Evolutionary conservation across 2,113 vertebrate genomes (phyloP).

Genomic region (Corydoras maculifer): DNA sequence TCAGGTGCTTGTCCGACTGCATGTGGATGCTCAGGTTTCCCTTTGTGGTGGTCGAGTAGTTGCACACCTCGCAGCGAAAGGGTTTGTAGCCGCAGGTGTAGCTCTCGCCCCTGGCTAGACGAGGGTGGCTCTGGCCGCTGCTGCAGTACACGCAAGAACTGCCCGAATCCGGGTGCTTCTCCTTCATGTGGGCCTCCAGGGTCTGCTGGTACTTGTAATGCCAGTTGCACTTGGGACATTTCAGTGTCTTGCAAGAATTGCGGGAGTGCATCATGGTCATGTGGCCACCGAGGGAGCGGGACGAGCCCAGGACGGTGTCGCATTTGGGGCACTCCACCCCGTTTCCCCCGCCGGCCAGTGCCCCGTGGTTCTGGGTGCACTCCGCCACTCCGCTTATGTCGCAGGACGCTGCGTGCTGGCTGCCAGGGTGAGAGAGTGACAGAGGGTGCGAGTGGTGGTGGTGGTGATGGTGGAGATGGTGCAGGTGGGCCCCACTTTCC

Average conservation of each 20-base stretch:
- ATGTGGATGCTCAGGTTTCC: constrained; percentile 99
- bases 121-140: constrained; percentile 92
- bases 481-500: constrained; percentile 73
- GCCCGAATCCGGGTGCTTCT: constrained; percentile 96
- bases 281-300: constrained; percentile 93
- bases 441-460: constrained; percentile 68
- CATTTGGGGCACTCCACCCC: constrained; percentile 98
- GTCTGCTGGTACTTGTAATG: constrained; percentile 99
- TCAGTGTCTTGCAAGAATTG: constrained; percentile 98
- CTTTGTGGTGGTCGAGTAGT: constrained; percentile 99
- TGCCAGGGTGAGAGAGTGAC: constrained; percentile 55
- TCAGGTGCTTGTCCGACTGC: constrained; percentile 99
- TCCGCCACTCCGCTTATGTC: constrained; percentile 81
- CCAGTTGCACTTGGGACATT: constrained; percentile 99
- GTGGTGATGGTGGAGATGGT: constrained; percentile 62
- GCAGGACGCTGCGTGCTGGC: constrained; percentile 78
- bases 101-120: constrained; percentile 94
- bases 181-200: constrained; percentile 99
- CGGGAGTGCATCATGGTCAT: constrained; percentile 99
- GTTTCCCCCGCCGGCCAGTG: constrained; percentile 66
- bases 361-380: constrained; percentile 88
- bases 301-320: constrained; percentile 94
- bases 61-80: constrained; percentile 98
- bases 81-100: constrained; percentile 99
- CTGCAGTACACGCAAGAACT: constrained; percentile 90